Conservation (phyloP, 2,888 invertebrate species). For the Microctonus hyperodae region DNA sequence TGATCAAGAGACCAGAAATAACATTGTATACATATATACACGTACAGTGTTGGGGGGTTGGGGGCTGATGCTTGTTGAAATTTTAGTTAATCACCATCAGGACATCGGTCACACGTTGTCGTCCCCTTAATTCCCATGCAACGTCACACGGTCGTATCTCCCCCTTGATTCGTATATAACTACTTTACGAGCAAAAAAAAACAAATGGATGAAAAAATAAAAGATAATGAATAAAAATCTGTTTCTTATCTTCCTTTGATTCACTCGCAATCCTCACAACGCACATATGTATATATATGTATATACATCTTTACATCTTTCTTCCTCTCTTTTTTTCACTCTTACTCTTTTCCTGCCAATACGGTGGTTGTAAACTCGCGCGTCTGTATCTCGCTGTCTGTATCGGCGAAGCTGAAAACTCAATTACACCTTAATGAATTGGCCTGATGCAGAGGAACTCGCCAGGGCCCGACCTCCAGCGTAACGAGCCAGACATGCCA, state of each 20-base stretch:
- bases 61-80: constrained; percentile 56
- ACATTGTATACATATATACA: background rate
- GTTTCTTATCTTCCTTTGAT: constrained; percentile 25
- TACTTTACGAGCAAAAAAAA: background rate
- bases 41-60: background rate
- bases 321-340: background rate
- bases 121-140: constrained; percentile 54
- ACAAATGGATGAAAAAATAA: background rate
- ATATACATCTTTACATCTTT: constrained; percentile 1
- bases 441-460: constrained; percentile 46
- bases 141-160: constrained; percentile 23
- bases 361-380: constrained; percentile 34
- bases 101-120: constrained; percentile 61
- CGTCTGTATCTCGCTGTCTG: constrained; percentile 55
- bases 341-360: background rate
- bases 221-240: background rate
- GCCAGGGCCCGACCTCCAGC: constrained; percentile 30
- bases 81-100: constrained; percentile 60
- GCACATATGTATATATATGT: no score
- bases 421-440: constrained; percentile 63
- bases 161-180: background rate
- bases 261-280: constrained; percentile 11
- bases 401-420: constrained; percentile 61
- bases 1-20: constrained; percentile 3
- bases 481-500: constrained; percentile 41